Percentiles rank a stretch among this genome's conserved stretches.
Conservation (phyloP, 2,113 vertebrate genomes). For the Piprites chloris region DNA sequence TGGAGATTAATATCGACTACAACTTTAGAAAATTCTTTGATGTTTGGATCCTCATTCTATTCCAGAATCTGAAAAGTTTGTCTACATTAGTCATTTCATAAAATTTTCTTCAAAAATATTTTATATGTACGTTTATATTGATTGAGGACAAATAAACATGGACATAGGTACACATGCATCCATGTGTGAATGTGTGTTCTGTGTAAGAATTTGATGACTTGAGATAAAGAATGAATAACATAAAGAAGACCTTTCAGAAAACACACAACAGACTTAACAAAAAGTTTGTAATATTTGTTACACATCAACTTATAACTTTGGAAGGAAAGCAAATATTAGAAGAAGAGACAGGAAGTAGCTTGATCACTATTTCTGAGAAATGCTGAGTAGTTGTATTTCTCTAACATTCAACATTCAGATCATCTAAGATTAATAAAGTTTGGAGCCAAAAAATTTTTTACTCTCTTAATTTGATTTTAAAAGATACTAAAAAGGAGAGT, state of each 20-base stretch:
- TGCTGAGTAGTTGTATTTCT: neutral
- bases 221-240: neutral
- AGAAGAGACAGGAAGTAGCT: neutral
- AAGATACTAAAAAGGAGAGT: neutral
- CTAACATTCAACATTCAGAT: neutral
- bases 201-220: neutral
- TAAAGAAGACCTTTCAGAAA: neutral
- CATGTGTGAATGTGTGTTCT: neutral
- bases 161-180: neutral
- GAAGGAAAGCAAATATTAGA: neutral
- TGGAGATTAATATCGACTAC: neutral
- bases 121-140: too few species aligned
- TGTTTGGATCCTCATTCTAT: neutral
- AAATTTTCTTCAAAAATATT: neutral
- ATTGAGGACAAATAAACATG: neutral
- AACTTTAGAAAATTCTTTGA: neutral
- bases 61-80: neutral
- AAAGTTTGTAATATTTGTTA: neutral
- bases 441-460: neutral
- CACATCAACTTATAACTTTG: neutral
- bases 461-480: neutral
- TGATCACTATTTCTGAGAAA: neutral
- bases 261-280: neutral
- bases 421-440: neutral
- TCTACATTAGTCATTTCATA: neutral